phyloP scores from a whole-genome alignment of 2,888 invertebrate genomes.

The Pecten maximus region DNA sequence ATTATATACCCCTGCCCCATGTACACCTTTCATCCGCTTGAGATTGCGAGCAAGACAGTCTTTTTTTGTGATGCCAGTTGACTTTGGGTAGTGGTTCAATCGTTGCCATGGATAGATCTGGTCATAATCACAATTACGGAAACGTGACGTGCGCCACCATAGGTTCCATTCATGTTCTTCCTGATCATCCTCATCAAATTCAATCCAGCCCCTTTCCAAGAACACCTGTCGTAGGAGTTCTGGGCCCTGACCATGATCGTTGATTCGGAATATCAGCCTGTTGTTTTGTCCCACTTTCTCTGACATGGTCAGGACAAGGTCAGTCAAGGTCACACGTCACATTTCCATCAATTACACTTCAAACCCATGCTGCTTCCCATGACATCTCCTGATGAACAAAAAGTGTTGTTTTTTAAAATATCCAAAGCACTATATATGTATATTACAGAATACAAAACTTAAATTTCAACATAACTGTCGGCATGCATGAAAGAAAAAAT shows the following conservation, averaged over 20 bases:
- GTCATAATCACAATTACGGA: slow-evolving; percentile 84
- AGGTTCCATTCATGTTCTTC: slow-evolving; percentile 88
- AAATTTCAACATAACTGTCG: too few relatives aligned
- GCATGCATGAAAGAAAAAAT: too few relatives aligned
- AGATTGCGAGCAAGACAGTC: slow-evolving; percentile 91
- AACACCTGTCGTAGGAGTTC: slow-evolving; percentile 86
- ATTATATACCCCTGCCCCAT: slow-evolving; percentile 88
- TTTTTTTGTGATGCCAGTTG: slow-evolving; percentile 91
- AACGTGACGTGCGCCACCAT: slow-evolving; percentile 92
- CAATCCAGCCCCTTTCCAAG: slow-evolving; percentile 91
- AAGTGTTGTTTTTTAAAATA: too few relatives aligned
- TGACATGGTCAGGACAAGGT: slow-evolving; percentile 52
- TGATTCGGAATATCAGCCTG: slow-evolving; percentile 76
- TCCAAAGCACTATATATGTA: too few relatives aligned
- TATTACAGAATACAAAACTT: too few relatives aligned
- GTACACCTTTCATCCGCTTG: slow-evolving; percentile 90
- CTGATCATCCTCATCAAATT: slow-evolving; percentile 86
- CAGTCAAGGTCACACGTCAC: slow-evolving; percentile 27
- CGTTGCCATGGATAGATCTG: slow-evolving; percentile 79
- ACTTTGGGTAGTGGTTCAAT: slow-evolving; percentile 89
- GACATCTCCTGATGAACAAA: slow-evolving; percentile 7
- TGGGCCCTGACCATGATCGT: slow-evolving; percentile 79
- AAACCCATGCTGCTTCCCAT: background rate
- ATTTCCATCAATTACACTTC: slow-evolving; percentile 34
- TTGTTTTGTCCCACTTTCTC: slow-evolving; percentile 45